These are phyloP conservation scores for Cantharis lateralis DNA, from an alignment of 2,888 invertebrate species.

Conservation along the genomic window DNA sequence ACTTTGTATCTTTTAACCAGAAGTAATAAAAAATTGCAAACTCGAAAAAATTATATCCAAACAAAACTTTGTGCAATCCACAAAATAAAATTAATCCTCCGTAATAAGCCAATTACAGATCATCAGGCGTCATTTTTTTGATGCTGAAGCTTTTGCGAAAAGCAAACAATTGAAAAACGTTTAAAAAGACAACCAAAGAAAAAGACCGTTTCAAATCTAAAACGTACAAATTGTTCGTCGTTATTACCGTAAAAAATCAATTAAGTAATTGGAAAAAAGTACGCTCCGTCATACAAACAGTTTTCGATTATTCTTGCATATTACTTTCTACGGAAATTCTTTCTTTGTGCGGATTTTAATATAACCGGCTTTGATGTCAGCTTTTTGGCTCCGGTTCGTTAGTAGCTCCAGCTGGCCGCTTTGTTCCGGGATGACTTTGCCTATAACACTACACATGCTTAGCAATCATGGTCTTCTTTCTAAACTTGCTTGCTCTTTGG, in stretches of 20 bases:
- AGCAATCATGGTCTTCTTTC: constrained; percentile 44
- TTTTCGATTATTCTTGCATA: constrained; percentile 31
- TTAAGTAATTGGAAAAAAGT: constrained; percentile 16
- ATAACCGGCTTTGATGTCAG: constrained; percentile 52
- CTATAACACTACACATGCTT: constrained; percentile 48
- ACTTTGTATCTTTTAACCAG: constrained; percentile 31
- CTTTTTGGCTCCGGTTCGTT: constrained; percentile 49
- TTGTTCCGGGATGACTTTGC: constrained; percentile 50
- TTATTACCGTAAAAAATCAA: constrained; percentile 22
- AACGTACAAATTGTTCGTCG: background rate
- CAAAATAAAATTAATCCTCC: background rate
- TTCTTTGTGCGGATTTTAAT: constrained; percentile 50
- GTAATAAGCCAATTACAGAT: background rate
- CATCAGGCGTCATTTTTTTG: background rate
- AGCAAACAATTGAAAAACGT: background rate
- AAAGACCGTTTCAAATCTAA: constrained; percentile 27
- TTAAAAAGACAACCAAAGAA: background rate
- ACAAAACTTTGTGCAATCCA: background rate
- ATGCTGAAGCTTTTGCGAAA: background rate
- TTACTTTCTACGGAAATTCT: constrained; percentile 40
- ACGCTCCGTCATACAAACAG: constrained; percentile 16
- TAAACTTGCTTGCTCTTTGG: constrained; percentile 18
- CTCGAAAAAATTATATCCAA: background rate
- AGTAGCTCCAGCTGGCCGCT: constrained; percentile 51
- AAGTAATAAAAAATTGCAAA: background rate